phyloP scores from a whole-genome alignment of 2,113 vertebrate genomes.

The Notechis scutatus region DNA sequence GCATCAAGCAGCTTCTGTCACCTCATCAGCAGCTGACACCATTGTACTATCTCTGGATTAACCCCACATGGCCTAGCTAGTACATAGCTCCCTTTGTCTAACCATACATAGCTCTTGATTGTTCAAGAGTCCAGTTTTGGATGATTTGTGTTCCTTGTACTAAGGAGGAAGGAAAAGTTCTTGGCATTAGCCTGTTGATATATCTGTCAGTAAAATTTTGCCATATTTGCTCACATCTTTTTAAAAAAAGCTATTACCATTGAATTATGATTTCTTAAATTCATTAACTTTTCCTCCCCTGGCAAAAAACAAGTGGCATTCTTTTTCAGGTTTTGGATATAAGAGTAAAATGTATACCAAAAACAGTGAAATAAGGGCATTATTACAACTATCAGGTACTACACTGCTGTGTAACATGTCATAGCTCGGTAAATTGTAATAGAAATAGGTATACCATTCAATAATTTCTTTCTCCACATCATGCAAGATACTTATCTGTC shows the following conservation, averaged over 20 bases:
- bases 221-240: neutral
- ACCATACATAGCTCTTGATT: constrained; percentile 63
- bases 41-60: constrained; percentile 67
- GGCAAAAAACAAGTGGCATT: neutral
- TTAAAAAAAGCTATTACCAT: neutral
- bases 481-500: neutral
- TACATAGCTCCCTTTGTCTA: constrained; percentile 68
- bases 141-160: constrained; percentile 42
- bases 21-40: constrained; percentile 47
- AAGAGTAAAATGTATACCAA: neutral
- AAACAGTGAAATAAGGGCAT: neutral
- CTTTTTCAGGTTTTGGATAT: neutral
- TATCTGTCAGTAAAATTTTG: neutral
- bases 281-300: neutral
- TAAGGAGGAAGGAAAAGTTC: constrained; percentile 32
- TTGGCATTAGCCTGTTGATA: neutral
- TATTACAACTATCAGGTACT: neutral
- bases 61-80: neutral
- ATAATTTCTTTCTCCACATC: neutral
- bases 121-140: constrained; percentile 29
- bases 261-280: neutral
- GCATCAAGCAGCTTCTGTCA: constrained; percentile 55
- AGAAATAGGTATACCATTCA: neutral
- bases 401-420: neutral
- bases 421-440: neutral